Conservation (phyloP, 2,113 vertebrate genomes). For the Dipodomys stephensi region DNA sequence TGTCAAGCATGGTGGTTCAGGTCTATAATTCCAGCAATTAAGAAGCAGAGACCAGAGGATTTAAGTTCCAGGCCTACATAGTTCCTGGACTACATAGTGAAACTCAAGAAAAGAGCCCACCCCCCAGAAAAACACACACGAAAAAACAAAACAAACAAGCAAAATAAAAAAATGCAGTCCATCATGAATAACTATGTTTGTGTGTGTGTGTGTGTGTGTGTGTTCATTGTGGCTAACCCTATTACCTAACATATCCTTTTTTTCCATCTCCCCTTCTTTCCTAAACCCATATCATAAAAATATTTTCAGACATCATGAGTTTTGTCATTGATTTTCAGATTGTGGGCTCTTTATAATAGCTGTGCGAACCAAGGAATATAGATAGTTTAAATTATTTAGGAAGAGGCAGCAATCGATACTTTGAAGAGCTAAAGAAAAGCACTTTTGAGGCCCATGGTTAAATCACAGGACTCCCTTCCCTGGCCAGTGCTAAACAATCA, state of each 20-base stretch:
- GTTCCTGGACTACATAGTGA: not conserved
- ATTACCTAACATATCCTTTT: not conserved
- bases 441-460: not conserved
- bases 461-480: not conserved
- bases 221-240: not conserved
- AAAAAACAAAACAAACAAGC: not conserved
- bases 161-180: not conserved
- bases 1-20: no score
- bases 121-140: not conserved
- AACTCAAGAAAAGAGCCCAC: not conserved
- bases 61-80: not conserved
- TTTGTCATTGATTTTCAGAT: slow-evolving; percentile 9
- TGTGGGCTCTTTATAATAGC: not conserved
- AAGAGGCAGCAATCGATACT: not conserved
- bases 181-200: no score
- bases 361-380: not conserved
- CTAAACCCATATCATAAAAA: not conserved
- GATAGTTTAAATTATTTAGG: not conserved
- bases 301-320: not conserved
- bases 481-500: not conserved
- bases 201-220: not conserved
- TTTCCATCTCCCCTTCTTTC: not conserved
- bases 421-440: not conserved
- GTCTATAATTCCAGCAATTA: not conserved
- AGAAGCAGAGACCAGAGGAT: not conserved